These are phyloP conservation scores for Julus scanicus DNA, from an alignment of 2,888 invertebrate genomes.

Conservation along the genomic window DNA sequence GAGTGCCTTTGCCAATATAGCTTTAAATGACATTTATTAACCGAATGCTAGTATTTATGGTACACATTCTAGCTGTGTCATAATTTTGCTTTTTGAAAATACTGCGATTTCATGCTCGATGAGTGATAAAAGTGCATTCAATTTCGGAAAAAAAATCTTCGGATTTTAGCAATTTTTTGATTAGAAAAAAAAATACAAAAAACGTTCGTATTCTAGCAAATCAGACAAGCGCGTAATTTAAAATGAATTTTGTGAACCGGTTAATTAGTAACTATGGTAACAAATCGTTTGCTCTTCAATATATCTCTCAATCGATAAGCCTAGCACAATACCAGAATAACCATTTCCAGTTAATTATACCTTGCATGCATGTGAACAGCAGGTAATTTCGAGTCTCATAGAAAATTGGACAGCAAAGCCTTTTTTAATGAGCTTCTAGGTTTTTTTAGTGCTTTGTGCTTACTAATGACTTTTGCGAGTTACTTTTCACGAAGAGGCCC, in stretches of 20 bases:
- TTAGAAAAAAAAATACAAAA: not conserved
- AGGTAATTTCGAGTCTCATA: not conserved
- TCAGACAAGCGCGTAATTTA: constrained; percentile 1
- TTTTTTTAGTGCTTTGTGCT: not conserved
- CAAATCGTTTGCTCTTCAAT: constrained; percentile 11
- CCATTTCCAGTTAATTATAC: constrained; percentile 20
- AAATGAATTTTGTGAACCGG: not conserved
- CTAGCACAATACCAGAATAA: not conserved
- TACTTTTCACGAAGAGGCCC: not conserved
- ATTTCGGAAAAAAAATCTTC: not conserved
- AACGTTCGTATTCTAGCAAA: not conserved
- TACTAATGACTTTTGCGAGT: not conserved
- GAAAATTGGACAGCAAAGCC: not conserved
- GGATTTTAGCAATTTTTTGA: not conserved
- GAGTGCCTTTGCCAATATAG: not conserved
- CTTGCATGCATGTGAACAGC: constrained; percentile 1
- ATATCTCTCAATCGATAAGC: not conserved
- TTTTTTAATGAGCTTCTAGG: constrained; percentile 6
- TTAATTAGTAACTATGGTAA: constrained; percentile 32
- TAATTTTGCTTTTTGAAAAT: not conserved
- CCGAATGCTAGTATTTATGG: constrained; percentile 3
- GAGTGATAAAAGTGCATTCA: not conserved
- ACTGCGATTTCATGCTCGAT: not conserved
- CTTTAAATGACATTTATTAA: not conserved
- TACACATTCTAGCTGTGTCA: not conserved